These are phyloP conservation scores for Drosophila anceps DNA, from an alignment of 2,888 invertebrate genomes.

Conservation along the genomic window DNA sequence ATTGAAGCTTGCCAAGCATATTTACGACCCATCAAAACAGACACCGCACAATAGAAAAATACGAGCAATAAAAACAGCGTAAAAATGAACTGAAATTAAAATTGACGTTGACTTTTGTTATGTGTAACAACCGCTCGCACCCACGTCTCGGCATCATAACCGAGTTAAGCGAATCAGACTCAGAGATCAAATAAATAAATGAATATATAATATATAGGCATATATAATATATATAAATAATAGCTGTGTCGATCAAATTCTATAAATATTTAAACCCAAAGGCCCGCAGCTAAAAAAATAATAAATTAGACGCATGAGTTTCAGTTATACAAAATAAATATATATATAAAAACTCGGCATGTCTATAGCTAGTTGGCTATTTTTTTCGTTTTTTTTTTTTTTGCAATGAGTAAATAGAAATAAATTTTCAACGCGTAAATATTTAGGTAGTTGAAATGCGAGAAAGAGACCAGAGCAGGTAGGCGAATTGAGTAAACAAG, in stretches of 20 bases:
- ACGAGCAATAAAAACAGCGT: slow-evolving; percentile 15
- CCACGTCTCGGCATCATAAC: slow-evolving; percentile 31
- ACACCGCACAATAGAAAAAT: slow-evolving; percentile 8
- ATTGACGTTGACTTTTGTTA: neutral
- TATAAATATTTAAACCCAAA: slow-evolving; percentile 51
- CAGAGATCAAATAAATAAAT: slow-evolving; percentile 2
- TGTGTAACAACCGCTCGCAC: neutral
- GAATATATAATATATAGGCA: neutral
- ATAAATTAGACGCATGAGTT: slow-evolving; percentile 61
- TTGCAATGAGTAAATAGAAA: slow-evolving; percentile 50
- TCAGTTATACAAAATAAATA: slow-evolving; percentile 1
- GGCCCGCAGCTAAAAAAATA: slow-evolving; percentile 35
- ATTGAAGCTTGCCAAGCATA: slow-evolving; percentile 22
- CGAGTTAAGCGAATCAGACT: slow-evolving; percentile 25
- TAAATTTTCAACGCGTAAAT: slow-evolving; percentile 52
- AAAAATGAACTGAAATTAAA: neutral
- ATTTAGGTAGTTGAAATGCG: slow-evolving; percentile 49
- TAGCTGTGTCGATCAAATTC: slow-evolving; percentile 49
- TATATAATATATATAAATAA: neutral
- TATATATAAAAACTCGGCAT: neutral
- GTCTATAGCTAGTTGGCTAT: slow-evolving; percentile 4
- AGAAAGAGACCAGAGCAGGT: slow-evolving; percentile 32
- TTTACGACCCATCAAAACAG: slow-evolving; percentile 22
- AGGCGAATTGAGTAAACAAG: slow-evolving; percentile 31
- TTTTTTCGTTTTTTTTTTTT: slow-evolving; percentile 23